Evolutionary conservation across 2,888 invertebrate species (phyloP).

Genomic region (Lepetodrilus schrolli): DNA sequence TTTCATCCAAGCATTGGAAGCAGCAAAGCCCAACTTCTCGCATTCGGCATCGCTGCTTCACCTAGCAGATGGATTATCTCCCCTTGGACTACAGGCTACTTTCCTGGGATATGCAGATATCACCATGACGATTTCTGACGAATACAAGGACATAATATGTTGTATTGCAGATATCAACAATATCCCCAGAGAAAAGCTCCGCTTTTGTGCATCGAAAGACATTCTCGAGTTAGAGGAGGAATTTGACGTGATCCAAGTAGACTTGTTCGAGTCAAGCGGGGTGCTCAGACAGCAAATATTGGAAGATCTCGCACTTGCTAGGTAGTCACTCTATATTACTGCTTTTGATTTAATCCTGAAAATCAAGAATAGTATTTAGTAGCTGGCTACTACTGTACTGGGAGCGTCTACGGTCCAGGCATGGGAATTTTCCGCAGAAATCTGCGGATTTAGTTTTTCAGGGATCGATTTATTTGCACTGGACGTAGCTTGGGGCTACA

Average conservation of each 20-base stretch:
- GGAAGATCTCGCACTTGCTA: constrained; percentile 66
- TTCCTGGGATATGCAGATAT: constrained; percentile 51
- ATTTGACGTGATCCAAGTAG: constrained; percentile 52
- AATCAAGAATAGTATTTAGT: too few relatives aligned
- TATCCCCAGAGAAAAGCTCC: constrained; percentile 39
- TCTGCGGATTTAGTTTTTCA: too few relatives aligned
- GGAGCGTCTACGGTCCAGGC: too few relatives aligned
- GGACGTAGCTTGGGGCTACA: too few relatives aligned
- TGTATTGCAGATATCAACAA: constrained; percentile 46
- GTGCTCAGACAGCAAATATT: constrained; percentile 60
- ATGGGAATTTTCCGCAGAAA: too few relatives aligned
- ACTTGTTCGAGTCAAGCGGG: constrained; percentile 62
- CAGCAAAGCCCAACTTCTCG: constrained; percentile 21
- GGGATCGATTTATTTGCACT: too few relatives aligned
- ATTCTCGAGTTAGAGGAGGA: constrained; percentile 36
- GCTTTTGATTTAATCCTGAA: too few relatives aligned
- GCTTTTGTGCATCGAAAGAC: constrained; percentile 39
- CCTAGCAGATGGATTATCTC: constrained; percentile 54
- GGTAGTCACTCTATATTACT: too few relatives aligned
- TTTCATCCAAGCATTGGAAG: constrained; percentile 50
- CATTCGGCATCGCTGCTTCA: constrained; percentile 52
- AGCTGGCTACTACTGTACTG: too few relatives aligned
- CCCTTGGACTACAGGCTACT: constrained; percentile 58
- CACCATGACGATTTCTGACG: constrained; percentile 44
- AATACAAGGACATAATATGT: constrained; percentile 45